Conservation (phyloP, 2,888 invertebrate species). For the Tetragonisca angustula region DNA sequence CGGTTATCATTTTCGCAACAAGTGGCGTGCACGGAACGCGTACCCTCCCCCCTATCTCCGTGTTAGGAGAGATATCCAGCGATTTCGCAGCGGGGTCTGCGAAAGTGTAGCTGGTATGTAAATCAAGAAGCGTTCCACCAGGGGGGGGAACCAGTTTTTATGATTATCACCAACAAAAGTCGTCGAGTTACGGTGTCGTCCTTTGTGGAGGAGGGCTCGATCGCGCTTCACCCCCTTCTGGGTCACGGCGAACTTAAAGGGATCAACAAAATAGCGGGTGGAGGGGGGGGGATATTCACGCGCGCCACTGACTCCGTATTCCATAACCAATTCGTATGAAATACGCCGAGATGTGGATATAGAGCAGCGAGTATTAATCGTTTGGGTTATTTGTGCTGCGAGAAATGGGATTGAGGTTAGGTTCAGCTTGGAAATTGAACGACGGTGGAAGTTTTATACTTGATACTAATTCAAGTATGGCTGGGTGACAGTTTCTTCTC, state of each 20-base stretch:
- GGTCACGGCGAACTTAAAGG: slow-evolving; percentile 1
- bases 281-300: not conserved
- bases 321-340: not conserved
- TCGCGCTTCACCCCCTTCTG: not conserved
- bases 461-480: no score
- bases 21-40: slow-evolving; percentile 46
- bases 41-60: not conserved
- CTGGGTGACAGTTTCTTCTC: no score
- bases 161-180: slow-evolving; percentile 14
- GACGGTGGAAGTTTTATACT: no score
- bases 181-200: slow-evolving; percentile 5
- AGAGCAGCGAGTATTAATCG: not conserved
- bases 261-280: not conserved
- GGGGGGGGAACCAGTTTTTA: not conserved
- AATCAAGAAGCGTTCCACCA: not conserved
- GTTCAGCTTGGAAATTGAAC: no score
- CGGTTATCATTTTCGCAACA: slow-evolving; percentile 67
- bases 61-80: not conserved
- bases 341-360: not conserved
- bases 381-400: not conserved
- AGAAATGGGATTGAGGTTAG: no score
- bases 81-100: not conserved
- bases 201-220: not conserved
- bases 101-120: not conserved
- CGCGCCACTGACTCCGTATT: not conserved